phyloP scores from a whole-genome alignment of 53 echinoderm and acorn worm species.

The Arbacia lixula region DNA sequence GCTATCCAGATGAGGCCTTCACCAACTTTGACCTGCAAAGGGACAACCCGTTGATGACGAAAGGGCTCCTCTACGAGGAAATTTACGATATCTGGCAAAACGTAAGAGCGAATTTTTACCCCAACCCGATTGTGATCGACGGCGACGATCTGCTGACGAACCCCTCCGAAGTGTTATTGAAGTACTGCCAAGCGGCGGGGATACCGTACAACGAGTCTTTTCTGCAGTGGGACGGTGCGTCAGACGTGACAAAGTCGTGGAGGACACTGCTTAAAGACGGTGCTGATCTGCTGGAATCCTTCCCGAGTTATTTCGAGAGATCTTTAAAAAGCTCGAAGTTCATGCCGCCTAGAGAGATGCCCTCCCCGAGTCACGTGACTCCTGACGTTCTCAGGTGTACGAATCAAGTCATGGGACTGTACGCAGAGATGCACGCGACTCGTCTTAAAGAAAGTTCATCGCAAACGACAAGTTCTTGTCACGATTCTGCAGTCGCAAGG shows the following conservation, averaged over 20 bases:
- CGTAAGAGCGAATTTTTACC: not conserved
- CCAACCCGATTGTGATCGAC: not conserved
- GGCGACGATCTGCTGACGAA: slow-evolving; percentile 4
- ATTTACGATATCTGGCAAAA: not conserved
- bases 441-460: no score
- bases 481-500: no score
- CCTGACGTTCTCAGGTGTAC: not conserved
- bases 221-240: not conserved
- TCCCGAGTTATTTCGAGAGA: not conserved
- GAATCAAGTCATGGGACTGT: not conserved
- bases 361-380: not conserved
- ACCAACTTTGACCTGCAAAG: not conserved
- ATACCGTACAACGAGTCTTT: not conserved
- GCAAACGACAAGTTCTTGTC: no score
- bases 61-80: not conserved
- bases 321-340: not conserved
- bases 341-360: not conserved
- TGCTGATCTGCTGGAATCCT: not conserved
- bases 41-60: not conserved
- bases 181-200: not conserved
- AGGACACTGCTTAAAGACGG: not conserved
- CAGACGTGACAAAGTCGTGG: not conserved
- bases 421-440: not conserved
- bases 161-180: not conserved
- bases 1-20: not conserved